phyloP scores from a whole-genome alignment of 2,113 vertebrate species.

The Osmerus eperlanus region DNA sequence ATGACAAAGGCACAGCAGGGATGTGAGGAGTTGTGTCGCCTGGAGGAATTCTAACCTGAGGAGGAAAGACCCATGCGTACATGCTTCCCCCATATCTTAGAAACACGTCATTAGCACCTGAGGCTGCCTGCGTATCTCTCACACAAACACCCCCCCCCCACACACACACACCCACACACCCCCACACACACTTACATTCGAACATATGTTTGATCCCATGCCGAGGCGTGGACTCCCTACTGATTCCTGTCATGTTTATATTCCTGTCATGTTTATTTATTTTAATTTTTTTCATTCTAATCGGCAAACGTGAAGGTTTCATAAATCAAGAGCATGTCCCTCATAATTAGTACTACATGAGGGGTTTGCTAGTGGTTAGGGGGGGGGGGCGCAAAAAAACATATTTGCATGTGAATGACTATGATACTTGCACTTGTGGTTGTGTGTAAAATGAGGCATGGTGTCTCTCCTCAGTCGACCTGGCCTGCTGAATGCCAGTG shows the following conservation, averaged over 20 bases:
- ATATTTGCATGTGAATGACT: no score
- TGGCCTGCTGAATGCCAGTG: constrained; percentile 88
- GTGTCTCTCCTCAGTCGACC: constrained; percentile 78
- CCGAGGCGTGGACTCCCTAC: constrained; percentile 27
- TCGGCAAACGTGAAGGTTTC: not conserved
- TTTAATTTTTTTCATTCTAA: constrained; percentile 24
- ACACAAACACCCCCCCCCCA: not conserved
- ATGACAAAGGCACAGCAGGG: constrained; percentile 53
- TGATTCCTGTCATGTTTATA: constrained; percentile 35
- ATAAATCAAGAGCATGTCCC: constrained; percentile 19
- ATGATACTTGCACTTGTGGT: no score
- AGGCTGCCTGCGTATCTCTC: constrained; percentile 46
- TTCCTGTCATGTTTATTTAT: constrained; percentile 29
- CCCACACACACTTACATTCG: constrained; percentile 23
- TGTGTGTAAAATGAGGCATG: not conserved
- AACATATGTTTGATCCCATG: constrained; percentile 49
- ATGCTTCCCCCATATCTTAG: constrained; percentile 20
- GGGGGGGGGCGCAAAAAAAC: constrained; percentile 12
- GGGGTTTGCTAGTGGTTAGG: not conserved
- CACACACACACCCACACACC: not conserved
- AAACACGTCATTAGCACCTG: constrained; percentile 47
- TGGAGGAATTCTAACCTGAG: constrained; percentile 52
- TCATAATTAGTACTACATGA: constrained; percentile 5
- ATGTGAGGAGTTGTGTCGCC: constrained; percentile 44
- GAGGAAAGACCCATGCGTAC: constrained; percentile 11